Conservation (phyloP, 2,113 vertebrate species). For the Eclectus roratus region DNA sequence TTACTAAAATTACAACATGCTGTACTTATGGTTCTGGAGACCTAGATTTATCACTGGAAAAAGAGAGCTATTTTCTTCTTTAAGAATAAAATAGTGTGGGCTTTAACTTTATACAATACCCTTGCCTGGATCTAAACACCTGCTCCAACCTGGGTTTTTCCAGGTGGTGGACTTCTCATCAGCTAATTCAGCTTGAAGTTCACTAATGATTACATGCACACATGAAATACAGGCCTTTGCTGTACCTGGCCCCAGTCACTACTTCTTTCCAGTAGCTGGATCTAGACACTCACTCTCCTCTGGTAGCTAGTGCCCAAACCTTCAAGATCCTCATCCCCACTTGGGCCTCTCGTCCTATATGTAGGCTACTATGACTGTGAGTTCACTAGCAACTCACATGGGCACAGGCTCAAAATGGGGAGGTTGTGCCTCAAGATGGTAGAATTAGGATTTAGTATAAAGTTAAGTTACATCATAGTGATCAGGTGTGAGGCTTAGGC, state of each 20-base stretch:
- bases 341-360: background rate
- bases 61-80: background rate
- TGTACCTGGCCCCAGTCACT: background rate
- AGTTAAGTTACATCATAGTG: background rate
- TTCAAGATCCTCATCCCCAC: background rate
- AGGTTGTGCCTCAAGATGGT: background rate
- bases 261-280: background rate
- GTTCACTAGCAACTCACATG: background rate
- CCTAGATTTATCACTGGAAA: background rate
- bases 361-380: background rate
- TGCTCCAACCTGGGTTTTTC: background rate
- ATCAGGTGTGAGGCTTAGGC: background rate
- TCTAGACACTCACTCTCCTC: background rate
- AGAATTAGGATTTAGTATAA: background rate
- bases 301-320: background rate
- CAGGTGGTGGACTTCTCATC: background rate
- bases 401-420: background rate
- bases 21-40: background rate
- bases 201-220: background rate
- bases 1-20: background rate
- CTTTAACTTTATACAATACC: background rate
- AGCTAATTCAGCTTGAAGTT: background rate
- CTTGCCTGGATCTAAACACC: background rate
- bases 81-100: background rate
- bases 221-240: background rate